Evolutionary conservation across 2,797 vertebrate species (phyloP), one percentile per base, ranked within the genome.

Genomic region (Orestias chungarensis): DNA sequence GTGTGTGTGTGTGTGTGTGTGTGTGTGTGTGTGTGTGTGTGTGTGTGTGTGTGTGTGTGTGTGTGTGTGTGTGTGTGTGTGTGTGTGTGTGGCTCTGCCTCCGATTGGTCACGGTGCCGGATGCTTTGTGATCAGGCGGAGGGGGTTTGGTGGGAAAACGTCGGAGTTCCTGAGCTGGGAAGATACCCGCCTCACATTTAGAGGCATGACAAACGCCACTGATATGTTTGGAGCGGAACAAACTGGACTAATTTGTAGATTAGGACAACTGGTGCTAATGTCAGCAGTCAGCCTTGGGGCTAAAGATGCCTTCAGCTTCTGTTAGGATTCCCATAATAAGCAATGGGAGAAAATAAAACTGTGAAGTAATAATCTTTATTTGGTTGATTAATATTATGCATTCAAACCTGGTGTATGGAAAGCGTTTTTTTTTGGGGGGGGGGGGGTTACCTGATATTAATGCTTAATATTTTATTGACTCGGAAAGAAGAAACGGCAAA

Each of bases 221-320:
- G 73, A 86, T 88, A 75, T 93, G 93, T 93, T 89, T 86, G 91
- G 82, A 95, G 93, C 95, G 93, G 96, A 96, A 97, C 96, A 94
- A 96, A 96, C 94, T 87, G 88, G 90, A 94, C 95, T 96, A 97
- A 98, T 98, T 97, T 96, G 96, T 93, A 92, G 94, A 95, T 93
- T 94, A 95, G 93, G 92, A 93, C 93, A 94, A 95, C 91, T 89
- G 93, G 94, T 93, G 93, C 95, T 95, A 92, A 93, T 95, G 96
- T 96, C 96, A 96, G 93, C 96, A 94, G 95, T 93, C 95, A 93
- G 91, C 81, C 94, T 91, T 90, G 82, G 90, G 90, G 92, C 95
- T 96, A 96, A 97, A 96, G 95, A 93, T 95, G 93, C 94, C 92
- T 93, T 95, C 94, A 96, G 96, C 75, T 73, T 76, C 52, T 29